Percentiles rank a stretch among this genome's conserved stretches.
These are phyloP conservation scores for Octomys mimax DNA, from an alignment of 2,797 vertebrate genomes.

Conservation along the genomic window DNA sequence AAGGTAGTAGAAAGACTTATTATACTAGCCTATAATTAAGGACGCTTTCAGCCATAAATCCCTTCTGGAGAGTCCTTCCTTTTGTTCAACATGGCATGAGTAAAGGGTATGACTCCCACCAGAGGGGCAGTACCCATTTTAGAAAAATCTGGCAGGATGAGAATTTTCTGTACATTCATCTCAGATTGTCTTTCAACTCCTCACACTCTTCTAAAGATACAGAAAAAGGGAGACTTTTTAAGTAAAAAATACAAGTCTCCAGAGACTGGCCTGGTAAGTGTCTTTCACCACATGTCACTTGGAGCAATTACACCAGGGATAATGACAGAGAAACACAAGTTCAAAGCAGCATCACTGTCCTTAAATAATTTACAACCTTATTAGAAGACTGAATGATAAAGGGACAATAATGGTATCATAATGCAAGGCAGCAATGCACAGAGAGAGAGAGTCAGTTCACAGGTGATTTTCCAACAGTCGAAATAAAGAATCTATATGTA, in stretches of 20 bases:
- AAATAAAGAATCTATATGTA: not conserved
- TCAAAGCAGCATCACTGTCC: not conserved
- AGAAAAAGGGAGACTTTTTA: not conserved
- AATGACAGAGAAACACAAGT: conserved; percentile 10
- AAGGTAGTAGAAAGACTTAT: conserved; percentile 77
- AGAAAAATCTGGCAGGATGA: conserved; percentile 23
- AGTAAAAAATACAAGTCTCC: not conserved
- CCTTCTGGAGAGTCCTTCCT: conserved; percentile 61
- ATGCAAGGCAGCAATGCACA: not conserved
- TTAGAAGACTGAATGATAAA: conserved; percentile 6
- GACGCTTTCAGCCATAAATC: conserved; percentile 82
- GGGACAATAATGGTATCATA: not conserved
- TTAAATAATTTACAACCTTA: conserved; percentile 44
- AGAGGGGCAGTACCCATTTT: not conserved
- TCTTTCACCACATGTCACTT: not conserved
- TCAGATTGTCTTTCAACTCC: not conserved
- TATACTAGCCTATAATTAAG: conserved; percentile 80
- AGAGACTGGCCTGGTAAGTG: not conserved
- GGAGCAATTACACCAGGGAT: not conserved
- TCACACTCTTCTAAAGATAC: not conserved
- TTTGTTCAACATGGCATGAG: conserved; percentile 57
- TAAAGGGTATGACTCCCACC: conserved; percentile 65
- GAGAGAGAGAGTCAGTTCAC: not conserved
- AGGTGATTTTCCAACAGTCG: not conserved
- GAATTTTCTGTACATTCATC: not conserved